Conservation (phyloP, 2,888 invertebrate species). For the Polymixis lichenea region DNA sequence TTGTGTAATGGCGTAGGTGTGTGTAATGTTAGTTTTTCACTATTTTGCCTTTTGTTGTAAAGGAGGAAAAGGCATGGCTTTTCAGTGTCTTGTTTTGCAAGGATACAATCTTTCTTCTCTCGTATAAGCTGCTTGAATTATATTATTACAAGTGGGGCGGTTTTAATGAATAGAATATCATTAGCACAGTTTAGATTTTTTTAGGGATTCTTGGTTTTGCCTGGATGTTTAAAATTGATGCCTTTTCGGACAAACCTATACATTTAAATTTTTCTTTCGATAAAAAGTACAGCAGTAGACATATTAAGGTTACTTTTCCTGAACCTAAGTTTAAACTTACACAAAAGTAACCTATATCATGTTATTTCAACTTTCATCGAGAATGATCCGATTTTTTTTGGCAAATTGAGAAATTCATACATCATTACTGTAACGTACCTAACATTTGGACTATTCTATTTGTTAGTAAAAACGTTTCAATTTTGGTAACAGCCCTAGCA, state of each 20-base stretch:
- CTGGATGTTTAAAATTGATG: no score
- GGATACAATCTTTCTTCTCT: neutral
- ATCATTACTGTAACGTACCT: no score
- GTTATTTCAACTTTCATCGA: neutral
- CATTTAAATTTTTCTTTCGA: no score
- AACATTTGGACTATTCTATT: no score
- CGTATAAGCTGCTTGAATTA: neutral
- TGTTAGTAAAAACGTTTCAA: neutral
- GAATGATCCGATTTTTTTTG: neutral
- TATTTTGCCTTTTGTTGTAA: neutral
- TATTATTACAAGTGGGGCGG: neutral
- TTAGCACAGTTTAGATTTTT: neutral
- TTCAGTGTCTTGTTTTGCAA: neutral
- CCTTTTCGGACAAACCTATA: no score
- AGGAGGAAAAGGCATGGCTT: neutral
- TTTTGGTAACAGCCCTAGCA: neutral
- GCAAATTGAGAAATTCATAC: neutral
- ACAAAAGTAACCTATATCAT: neutral
- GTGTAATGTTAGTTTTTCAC: neutral
- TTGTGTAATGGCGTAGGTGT: conserved; percentile 5
- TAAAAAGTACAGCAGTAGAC: no score
- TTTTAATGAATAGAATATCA: neutral
- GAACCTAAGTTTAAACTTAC: no score
- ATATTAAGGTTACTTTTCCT: no score
- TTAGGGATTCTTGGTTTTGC: neutral